These are phyloP conservation scores for Oryzias dopingdopingensis DNA, from an alignment of 2,797 vertebrate species.

Conservation along the genomic window DNA sequence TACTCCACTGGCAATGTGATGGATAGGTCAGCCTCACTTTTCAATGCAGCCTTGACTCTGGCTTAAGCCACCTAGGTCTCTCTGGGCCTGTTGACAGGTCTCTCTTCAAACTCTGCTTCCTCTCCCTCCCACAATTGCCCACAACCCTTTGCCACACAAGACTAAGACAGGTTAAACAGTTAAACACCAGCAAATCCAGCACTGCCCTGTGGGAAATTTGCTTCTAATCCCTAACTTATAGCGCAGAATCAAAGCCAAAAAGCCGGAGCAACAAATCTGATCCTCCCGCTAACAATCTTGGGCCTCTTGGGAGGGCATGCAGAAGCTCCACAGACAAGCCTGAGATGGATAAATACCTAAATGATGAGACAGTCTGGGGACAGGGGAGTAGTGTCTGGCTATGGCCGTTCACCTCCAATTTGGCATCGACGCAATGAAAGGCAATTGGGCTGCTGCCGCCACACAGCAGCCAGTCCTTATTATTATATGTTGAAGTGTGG, in stretches of 20 bases:
- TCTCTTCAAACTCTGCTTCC: constrained; percentile 85
- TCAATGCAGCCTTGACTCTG: constrained; percentile 76
- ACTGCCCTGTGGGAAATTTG: constrained; percentile 99
- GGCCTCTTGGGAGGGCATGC: constrained; percentile 90
- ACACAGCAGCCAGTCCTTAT: constrained; percentile 97
- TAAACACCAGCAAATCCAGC: constrained; percentile 99
- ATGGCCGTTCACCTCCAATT: constrained; percentile 99
- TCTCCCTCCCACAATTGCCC: constrained; percentile 80
- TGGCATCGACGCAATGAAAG: constrained; percentile 95
- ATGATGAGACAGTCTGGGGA: constrained; percentile 99
- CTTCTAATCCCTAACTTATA: constrained; percentile 99
- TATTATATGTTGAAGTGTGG: constrained; percentile 99
- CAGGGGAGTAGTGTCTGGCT: constrained; percentile 93
- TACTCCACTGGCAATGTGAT: constrained; percentile 51
- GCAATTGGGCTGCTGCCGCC: constrained; percentile 96
- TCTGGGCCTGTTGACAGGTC: constrained; percentile 88
- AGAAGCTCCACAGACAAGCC: constrained; percentile 92
- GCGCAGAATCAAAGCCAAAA: constrained; percentile 99
- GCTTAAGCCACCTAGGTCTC: constrained; percentile 87
- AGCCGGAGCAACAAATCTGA: constrained; percentile 99
- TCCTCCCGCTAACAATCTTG: constrained; percentile 93
- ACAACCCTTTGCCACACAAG: constrained; percentile 69
- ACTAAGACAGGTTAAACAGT: constrained; percentile 99
- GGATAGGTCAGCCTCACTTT: constrained; percentile 66
- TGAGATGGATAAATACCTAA: constrained; percentile 99